These are phyloP conservation scores for Acronicta psi DNA, from an alignment of 2,888 invertebrate species.

Conservation along the genomic window DNA sequence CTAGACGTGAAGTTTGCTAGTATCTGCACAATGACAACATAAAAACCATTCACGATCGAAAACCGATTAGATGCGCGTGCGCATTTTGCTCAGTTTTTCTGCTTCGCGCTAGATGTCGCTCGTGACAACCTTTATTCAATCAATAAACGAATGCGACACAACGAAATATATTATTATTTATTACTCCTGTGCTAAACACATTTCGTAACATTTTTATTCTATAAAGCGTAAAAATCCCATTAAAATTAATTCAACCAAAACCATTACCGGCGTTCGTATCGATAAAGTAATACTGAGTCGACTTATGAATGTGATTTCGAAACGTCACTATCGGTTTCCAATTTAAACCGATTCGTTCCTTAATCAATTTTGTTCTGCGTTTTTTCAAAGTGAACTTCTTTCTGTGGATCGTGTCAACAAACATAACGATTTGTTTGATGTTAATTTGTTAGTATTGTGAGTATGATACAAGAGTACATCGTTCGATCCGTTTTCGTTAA, in stretches of 20 bases:
- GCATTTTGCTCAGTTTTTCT: constrained; percentile 68
- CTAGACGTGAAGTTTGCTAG: constrained; percentile 38
- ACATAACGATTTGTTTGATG: constrained; percentile 74
- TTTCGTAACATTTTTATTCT: constrained; percentile 87
- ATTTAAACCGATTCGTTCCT: constrained; percentile 89
- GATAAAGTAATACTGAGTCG: constrained; percentile 87
- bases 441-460: constrained; percentile 72
- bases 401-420: constrained; percentile 78
- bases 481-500: constrained; percentile 64
- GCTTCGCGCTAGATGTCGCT: constrained; percentile 76
- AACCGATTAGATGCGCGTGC: constrained; percentile 77
- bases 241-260: constrained; percentile 89
- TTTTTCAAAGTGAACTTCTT: constrained; percentile 82
- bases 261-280: constrained; percentile 87
- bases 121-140: constrained; percentile 59
- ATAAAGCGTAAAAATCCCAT: constrained; percentile 88
- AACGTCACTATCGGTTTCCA: constrained; percentile 89
- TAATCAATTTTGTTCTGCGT: constrained; percentile 87
- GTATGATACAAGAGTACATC: constrained; percentile 59
- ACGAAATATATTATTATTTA: constrained; percentile 74
- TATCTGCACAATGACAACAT: constrained; percentile 51
- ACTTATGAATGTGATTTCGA: constrained; percentile 89
- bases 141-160: constrained; percentile 55
- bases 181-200: constrained; percentile 81
- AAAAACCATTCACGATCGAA: constrained; percentile 58